These are phyloP conservation scores for Sebastes dallii DNA, from an alignment of 2,797 vertebrate genomes.

Conservation along the genomic window DNA sequence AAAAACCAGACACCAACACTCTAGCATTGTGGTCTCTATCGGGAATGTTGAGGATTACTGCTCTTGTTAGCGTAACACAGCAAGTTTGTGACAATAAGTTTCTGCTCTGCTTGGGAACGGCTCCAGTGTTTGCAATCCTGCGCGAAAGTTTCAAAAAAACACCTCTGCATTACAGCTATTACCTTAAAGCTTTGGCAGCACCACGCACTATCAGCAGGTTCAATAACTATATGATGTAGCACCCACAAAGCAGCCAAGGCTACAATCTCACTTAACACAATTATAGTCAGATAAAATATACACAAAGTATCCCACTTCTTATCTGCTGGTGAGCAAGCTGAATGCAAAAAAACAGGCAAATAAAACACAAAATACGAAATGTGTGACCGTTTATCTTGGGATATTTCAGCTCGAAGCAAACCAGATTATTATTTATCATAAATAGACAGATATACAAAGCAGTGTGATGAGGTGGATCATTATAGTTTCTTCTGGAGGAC, in stretches of 20 bases:
- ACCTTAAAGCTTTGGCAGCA: conserved; percentile 72
- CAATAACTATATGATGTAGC: conserved; percentile 37
- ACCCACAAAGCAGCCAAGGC: conserved; percentile 54
- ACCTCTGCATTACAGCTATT: conserved; percentile 47
- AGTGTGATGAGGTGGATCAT: conserved; percentile 3
- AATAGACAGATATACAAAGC: neutral
- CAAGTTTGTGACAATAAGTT: conserved; percentile 11
- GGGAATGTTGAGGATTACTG: conserved; percentile 71
- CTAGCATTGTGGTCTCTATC: conserved; percentile 41
- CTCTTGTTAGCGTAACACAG: conserved; percentile 37
- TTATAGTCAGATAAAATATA: conserved; percentile 38
- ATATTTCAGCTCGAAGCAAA: conserved; percentile 49
- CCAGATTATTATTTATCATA: neutral
- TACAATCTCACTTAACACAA: conserved; percentile 19
- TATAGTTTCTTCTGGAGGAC: neutral
- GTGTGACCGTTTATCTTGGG: conserved; percentile 54
- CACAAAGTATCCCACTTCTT: conserved; percentile 5
- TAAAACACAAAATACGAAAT: conserved; percentile 37
- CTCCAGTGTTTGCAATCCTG: conserved; percentile 67
- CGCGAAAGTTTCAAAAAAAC: conserved; percentile 25
- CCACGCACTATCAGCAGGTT: conserved; percentile 64
- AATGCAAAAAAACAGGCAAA: conserved; percentile 41
- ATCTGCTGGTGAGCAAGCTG: conserved; percentile 58
- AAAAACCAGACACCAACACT: conserved; percentile 45
- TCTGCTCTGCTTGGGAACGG: conserved; percentile 43